These are phyloP conservation scores for Atherinomorus stipes DNA, from an alignment of 2,113 vertebrate genomes.

Conservation along the genomic window DNA sequence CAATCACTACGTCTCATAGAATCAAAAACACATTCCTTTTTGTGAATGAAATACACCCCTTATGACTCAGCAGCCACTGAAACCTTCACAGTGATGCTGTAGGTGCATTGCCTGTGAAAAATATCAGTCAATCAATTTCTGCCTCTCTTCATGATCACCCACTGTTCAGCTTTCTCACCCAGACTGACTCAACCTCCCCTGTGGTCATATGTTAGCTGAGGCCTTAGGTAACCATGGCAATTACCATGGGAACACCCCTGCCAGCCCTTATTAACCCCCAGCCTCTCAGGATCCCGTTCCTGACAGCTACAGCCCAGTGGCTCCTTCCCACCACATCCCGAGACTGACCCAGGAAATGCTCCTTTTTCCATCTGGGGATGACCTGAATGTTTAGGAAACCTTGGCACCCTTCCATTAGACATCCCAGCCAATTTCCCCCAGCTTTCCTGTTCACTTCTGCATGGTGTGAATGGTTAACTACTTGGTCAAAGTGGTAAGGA, in stretches of 20 bases:
- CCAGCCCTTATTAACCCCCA: slow-evolving; percentile 66
- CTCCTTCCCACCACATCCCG: slow-evolving; percentile 47
- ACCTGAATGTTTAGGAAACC: slow-evolving; percentile 40
- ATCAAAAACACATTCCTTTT: background rate
- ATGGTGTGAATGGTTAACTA: slow-evolving; percentile 4
- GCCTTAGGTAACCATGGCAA: slow-evolving; percentile 49
- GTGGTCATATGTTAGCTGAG: slow-evolving; percentile 40
- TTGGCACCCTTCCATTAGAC: slow-evolving; percentile 25
- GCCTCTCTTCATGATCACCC: slow-evolving; percentile 11
- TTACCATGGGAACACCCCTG: slow-evolving; percentile 55
- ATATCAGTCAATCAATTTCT: slow-evolving; percentile 14
- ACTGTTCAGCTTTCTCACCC: slow-evolving; percentile 12
- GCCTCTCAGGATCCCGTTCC: slow-evolving; percentile 41
- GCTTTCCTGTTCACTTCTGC: background rate
- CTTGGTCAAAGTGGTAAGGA: background rate
- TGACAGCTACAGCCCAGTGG: slow-evolving; percentile 59
- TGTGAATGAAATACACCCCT: background rate
- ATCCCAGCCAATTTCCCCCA: slow-evolving; percentile 2
- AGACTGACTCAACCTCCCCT: slow-evolving; percentile 18
- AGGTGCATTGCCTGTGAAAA: slow-evolving; percentile 50
- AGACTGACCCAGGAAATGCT: slow-evolving; percentile 48
- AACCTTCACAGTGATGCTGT: slow-evolving; percentile 14
- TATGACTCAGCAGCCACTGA: background rate
- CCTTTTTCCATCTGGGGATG: slow-evolving; percentile 32
- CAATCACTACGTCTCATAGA: background rate